phyloP scores from a whole-genome alignment of 2,797 vertebrate species.

The Hozukius guyotensis region DNA sequence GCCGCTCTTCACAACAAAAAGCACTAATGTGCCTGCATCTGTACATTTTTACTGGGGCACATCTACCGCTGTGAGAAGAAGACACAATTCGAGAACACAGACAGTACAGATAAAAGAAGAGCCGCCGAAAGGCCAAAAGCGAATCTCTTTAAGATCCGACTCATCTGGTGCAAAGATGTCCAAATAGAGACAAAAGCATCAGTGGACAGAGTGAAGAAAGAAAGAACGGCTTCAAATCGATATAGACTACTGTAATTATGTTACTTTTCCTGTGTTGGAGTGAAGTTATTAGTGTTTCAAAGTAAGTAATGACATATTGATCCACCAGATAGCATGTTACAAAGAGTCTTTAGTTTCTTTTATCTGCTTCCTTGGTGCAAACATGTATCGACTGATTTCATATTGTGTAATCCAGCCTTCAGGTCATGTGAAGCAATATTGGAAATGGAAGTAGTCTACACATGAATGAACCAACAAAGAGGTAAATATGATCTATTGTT shows the following conservation, averaged over 20 bases:
- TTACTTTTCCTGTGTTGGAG: background rate
- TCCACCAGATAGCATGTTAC: background rate
- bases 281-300: background rate
- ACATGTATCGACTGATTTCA: background rate
- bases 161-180: background rate
- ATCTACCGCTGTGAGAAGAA: conserved; percentile 36
- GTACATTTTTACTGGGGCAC: conserved; percentile 21
- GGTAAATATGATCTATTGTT: background rate
- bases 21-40: conserved; percentile 8
- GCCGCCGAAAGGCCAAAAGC: conserved; percentile 9
- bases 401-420: background rate
- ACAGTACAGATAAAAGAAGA: conserved; percentile 28
- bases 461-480: background rate
- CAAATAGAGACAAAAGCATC: background rate
- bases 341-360: background rate
- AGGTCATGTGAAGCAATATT: background rate
- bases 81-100: conserved; percentile 39
- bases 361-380: background rate
- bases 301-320: conserved; percentile 15
- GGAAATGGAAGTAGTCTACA: background rate
- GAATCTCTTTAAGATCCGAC: conserved; percentile 9
- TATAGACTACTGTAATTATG: background rate
- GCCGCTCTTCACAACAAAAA: conserved; percentile 2
- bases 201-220: background rate
- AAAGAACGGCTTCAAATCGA: background rate